Base-by-base conservation (phyloP, 2,797 vertebrate species). In the Enteromius anoplus region DNA sequence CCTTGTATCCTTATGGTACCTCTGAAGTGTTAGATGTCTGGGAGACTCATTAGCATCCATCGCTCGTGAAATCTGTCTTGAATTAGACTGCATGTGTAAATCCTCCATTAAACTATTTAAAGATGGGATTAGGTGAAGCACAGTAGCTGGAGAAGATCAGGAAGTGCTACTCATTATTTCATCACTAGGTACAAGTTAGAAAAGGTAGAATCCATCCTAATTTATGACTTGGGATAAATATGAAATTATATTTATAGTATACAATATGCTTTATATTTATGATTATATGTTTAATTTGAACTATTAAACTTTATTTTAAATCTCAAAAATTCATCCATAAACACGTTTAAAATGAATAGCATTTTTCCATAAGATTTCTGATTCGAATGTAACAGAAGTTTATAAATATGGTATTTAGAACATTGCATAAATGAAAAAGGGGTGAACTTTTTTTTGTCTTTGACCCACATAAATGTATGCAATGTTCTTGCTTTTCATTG, bases 41-140 rank as follows among this genome's bases (percentile, higher is more conserved):
- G 65, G 65, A 81, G 80, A 77, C 80, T 86, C 75, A 26, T 76
- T 80, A 84, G 78, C 70, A 45, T 37, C 64, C 85, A 71, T 69
- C 86, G 85, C 86, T 87, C 87, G 88, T 91, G 88, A 91, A 82
- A 62, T 87, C 81, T 92, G 84, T 85, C 91, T 90, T 84, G 85
- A 93, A 93, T 91, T 86, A 93, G 93, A 93, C 92, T 93, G 89
- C 91, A 89, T 78, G 90, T 91, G 90, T 90, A 95, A 95, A 90
- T 93, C 92, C 91, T 90, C 89, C 89, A 84, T 93, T 93, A 88
- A 91, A 92, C 93, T 93, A 93, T 95, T 94, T 94, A 93, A 92
- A 90, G 91, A 66, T 40, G 53, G 42, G 69, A 84, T 93, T 95
- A 94, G 94, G 84, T 53, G 70, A 90, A 91, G 83, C 88, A 78